Evolutionary conservation across 1,140 invertebrate species (phyloP).

Genomic region (Gonatopus flavifemur): DNA sequence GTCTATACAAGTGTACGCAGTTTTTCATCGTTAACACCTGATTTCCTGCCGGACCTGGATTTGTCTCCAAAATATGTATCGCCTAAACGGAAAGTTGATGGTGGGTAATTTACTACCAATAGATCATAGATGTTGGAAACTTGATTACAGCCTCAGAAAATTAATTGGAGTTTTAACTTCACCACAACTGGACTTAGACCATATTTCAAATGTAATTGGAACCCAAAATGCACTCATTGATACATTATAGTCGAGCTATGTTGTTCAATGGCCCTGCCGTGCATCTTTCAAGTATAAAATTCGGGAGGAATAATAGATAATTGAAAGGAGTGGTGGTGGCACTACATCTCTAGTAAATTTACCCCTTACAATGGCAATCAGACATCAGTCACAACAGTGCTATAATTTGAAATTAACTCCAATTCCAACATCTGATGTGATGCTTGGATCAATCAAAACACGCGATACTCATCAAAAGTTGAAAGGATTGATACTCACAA

Average conservation of each 20-base stretch:
- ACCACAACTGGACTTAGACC: conserved; percentile 16
- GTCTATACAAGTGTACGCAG: too few relatives aligned
- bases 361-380: not conserved
- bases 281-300: conserved; percentile 11
- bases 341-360: not conserved
- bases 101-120: conserved; percentile 11
- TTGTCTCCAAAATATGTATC: too few relatives aligned
- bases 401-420: not conserved
- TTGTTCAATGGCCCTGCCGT: conserved; percentile 17
- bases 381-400: not conserved
- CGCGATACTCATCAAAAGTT: too few relatives aligned
- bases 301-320: conserved; percentile 21
- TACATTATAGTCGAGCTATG: conserved; percentile 17
- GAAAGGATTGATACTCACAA: too few relatives aligned
- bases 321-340: conserved; percentile 12
- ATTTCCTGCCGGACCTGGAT: too few relatives aligned
- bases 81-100: too few relatives aligned
- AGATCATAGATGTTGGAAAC: conserved; percentile 15
- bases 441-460: too few relatives aligned
- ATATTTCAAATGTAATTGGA: too few relatives aligned
- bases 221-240: too few relatives aligned
- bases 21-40: too few relatives aligned
- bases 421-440: too few relatives aligned
- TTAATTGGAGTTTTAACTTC: conserved; percentile 11
- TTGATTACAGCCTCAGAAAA: conserved; percentile 16